These are phyloP conservation scores for Dermatophagoides farinae DNA, from an alignment of 1,140 invertebrate species.

Conservation along the genomic window DNA sequence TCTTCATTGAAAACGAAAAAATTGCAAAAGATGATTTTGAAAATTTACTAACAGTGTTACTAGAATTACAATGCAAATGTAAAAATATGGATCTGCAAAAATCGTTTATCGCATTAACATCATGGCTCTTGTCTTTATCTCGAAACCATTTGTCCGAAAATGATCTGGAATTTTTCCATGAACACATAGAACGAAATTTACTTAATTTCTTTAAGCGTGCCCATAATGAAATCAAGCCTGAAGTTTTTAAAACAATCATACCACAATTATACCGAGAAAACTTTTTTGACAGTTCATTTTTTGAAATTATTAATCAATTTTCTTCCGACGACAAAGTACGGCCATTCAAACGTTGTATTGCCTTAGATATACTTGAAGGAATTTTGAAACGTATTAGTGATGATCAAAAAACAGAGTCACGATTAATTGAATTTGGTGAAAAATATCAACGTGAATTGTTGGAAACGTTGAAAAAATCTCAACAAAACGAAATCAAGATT, in stretches of 20 bases:
- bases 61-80: background rate
- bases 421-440: background rate
- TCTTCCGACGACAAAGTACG: background rate
- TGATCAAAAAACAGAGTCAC: background rate
- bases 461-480: background rate
- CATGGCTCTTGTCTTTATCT: background rate
- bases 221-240: background rate
- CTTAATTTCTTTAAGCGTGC: background rate
- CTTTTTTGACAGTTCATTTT: background rate
- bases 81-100: conserved; percentile 1
- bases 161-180: background rate
- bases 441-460: background rate
- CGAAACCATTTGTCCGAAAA: background rate
- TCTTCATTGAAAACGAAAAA: background rate
- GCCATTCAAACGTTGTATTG: background rate
- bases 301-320: background rate
- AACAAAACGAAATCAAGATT: too few relatives aligned
- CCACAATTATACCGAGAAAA: background rate
- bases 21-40: background rate
- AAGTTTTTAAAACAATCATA: conserved; percentile 1
- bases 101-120: background rate
- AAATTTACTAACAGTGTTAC: background rate
- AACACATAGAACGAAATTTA: background rate
- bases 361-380: background rate
- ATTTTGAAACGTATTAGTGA: background rate